Conservation (phyloP, 2,888 invertebrate species). For the Nineta flava region DNA sequence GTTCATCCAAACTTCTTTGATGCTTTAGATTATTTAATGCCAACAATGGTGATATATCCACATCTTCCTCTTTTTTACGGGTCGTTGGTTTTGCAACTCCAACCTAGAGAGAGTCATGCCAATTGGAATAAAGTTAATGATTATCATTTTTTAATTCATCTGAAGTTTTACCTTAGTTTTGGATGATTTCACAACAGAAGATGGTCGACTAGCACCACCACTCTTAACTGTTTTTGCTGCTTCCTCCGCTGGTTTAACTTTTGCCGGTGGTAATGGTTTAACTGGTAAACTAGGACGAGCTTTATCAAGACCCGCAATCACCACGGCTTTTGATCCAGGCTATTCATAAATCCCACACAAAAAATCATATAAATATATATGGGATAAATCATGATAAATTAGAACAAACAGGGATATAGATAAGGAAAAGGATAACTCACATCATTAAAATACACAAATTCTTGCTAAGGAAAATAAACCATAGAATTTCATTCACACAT, state of each 20-base stretch:
- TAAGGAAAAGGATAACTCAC: not conserved
- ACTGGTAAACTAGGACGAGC: conserved; percentile 69
- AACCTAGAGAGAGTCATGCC: not conserved
- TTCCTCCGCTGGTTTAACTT: conserved; percentile 37
- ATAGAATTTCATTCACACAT: too few relatives aligned
- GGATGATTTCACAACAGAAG: conserved; percentile 30
- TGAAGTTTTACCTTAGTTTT: conserved; percentile 37
- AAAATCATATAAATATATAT: not conserved
- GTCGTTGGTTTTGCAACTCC: conserved; percentile 25
- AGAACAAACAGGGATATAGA: too few relatives aligned
- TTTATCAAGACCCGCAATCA: conserved; percentile 71
- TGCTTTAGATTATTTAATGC: conserved; percentile 76
- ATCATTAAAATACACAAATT: not conserved
- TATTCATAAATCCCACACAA: conserved; percentile 19
- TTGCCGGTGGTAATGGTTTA: conserved; percentile 53
- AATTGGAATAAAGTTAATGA: not conserved
- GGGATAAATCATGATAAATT: not conserved
- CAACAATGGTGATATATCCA: conserved; percentile 63
- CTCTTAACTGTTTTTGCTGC: conserved; percentile 37
- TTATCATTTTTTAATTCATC: not conserved
- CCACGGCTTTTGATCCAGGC: conserved; percentile 59
- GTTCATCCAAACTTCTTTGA: conserved; percentile 87
- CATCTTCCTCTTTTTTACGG: conserved; percentile 71
- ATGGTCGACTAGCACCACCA: conserved; percentile 25
- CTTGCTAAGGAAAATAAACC: not conserved